Conservation (phyloP, 2,888 invertebrate genomes). For the Omphaloscelis lunosa region DNA sequence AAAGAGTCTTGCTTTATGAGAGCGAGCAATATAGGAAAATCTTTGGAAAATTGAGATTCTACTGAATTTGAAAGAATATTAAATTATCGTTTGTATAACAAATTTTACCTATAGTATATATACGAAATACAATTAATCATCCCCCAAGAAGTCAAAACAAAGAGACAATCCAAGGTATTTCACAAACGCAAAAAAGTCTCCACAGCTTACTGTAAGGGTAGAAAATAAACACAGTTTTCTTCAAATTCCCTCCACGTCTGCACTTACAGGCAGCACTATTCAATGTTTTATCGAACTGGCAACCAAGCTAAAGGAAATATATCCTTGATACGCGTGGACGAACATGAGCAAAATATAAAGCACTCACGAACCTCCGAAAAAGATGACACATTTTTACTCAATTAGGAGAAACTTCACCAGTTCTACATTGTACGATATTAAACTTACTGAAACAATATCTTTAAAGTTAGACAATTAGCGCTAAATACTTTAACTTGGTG, state of each 20-base stretch:
- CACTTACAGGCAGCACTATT: slow-evolving; percentile 56
- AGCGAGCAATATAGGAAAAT: background rate
- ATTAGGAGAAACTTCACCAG: slow-evolving; percentile 19
- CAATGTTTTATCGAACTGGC: slow-evolving; percentile 58
- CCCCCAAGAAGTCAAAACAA: background rate
- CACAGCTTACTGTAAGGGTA: slow-evolving; percentile 6
- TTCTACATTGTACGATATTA: slow-evolving; percentile 19
- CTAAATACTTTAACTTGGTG: slow-evolving; percentile 46
- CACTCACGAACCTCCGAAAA: slow-evolving; percentile 21
- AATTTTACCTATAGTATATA: background rate
- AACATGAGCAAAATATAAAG: slow-evolving; percentile 52
- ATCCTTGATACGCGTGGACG: slow-evolving; percentile 40
- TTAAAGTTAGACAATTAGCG: slow-evolving; percentile 40
- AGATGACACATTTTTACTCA: slow-evolving; percentile 30
- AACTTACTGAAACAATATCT: slow-evolving; percentile 32
- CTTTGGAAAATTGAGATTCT: background rate
- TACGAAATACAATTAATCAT: background rate
- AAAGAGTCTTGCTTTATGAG: background rate
- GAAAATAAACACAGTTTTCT: slow-evolving; percentile 17
- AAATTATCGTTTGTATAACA: background rate
- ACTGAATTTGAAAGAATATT: background rate
- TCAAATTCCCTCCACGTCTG: slow-evolving; percentile 55
- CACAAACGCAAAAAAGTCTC: slow-evolving; percentile 4
- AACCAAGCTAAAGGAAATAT: slow-evolving; percentile 34
- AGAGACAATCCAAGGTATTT: background rate